These are phyloP conservation scores for Noctilio leporinus DNA, from an alignment of 2,113 vertebrate species.

Conservation along the genomic window DNA sequence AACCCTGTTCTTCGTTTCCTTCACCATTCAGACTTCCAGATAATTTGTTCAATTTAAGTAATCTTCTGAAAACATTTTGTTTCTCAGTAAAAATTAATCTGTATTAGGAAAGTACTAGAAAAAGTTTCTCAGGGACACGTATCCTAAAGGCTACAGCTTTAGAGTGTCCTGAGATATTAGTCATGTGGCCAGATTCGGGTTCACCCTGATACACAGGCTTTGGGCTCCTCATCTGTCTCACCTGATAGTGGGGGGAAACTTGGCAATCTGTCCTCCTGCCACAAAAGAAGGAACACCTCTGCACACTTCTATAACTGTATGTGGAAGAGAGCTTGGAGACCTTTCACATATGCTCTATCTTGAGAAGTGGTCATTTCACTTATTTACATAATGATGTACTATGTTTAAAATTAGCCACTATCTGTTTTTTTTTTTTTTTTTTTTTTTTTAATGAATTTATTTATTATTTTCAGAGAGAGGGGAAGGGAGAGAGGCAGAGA, in stretches of 20 bases:
- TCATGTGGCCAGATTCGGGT: background rate
- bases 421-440: background rate
- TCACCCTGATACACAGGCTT: background rate
- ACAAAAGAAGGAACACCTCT: background rate
- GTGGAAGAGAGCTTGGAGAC: background rate
- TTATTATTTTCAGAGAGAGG: too few species aligned
- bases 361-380: background rate
- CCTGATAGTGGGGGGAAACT: background rate
- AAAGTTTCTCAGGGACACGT: slow-evolving; percentile 20
- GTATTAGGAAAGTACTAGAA: background rate
- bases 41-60: background rate
- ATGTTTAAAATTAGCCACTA: background rate
- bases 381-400: background rate
- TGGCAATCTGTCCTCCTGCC: background rate
- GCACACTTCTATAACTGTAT: background rate
- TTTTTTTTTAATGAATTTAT: too few species aligned
- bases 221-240: background rate
- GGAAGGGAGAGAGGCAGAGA: too few species aligned
- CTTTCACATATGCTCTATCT: background rate
- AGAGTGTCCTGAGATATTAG: background rate
- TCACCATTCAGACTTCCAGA: background rate
- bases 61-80: background rate
- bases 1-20: background rate
- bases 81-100: background rate
- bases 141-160: background rate